phyloP scores from a whole-genome alignment of 2,113 vertebrate species.

The Caretta caretta region DNA sequence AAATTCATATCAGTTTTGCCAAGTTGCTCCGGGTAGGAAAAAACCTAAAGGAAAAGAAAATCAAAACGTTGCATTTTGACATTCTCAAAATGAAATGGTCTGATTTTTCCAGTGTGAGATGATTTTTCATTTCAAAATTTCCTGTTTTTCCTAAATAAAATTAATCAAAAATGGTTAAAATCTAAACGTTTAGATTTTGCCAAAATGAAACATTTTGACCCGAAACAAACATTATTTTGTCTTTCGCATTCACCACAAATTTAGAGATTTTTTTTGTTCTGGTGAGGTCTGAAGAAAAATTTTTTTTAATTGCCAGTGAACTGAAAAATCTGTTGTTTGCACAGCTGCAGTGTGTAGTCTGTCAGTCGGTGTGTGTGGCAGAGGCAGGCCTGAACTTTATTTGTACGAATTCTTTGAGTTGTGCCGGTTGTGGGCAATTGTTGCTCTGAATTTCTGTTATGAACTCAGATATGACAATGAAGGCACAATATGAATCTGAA shows the following conservation, averaged over 20 bases:
- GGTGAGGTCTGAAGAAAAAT: background rate
- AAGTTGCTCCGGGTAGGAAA: background rate
- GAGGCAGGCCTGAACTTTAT: background rate
- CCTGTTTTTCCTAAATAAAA: background rate
- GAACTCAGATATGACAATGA: background rate
- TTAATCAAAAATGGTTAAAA: background rate
- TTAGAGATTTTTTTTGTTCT: background rate
- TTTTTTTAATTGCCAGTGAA: background rate
- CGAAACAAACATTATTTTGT: background rate
- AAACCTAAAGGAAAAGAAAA: background rate
- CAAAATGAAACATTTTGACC: background rate
- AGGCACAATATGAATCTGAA: background rate
- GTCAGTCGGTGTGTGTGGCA: background rate
- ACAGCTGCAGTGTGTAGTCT: background rate
- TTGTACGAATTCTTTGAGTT: background rate
- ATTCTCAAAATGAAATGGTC: background rate
- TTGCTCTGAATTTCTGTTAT: slow-evolving; percentile 35
- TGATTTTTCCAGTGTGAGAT: background rate
- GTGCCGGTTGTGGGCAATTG: slow-evolving; percentile 2
- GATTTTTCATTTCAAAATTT: background rate
- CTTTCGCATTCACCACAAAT: background rate
- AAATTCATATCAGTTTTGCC: background rate
- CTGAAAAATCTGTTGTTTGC: background rate
- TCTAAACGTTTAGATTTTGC: background rate
- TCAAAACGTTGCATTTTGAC: background rate